Evolutionary conservation across 1,140 invertebrate species (phyloP), one percentile per base, ranked within the genome.

Genomic region (Habropoda laboriosa): DNA sequence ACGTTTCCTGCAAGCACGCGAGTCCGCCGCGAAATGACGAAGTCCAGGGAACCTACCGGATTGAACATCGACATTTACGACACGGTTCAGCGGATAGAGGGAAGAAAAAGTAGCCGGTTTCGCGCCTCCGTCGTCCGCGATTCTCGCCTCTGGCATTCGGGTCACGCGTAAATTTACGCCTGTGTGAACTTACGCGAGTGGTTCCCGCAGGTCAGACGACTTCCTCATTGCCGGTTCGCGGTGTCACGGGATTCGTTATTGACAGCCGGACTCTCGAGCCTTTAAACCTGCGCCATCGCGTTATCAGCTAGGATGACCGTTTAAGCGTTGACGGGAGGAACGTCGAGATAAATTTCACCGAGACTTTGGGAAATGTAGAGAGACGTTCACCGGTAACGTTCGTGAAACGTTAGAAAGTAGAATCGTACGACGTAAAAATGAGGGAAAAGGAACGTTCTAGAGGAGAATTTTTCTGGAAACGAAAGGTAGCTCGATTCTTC

Each of bases 211-310:
- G 35, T 57, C 73, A 47, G 63, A 51, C 66, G 74, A 85, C 47
- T 86, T 85, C 84, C 78, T 81, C 51, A 85, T 85, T 79, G 79
- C 63, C 53, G 30, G 71, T 47, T 61, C 70, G 74, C 58, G 73
- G 58, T 73, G 64, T 72, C 72, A 32, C 78, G 60, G 30, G 51
- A 79, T 73, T 79, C 70, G 57, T 79, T 73, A 45, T 64, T 53
- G 77, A 64, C 68, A 42, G 40, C 16, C 47, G 47, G n/a, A n/a
- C n/a, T 7, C 47, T 30, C 47, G 77, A 16, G 47, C 16, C 45
- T 53, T 47, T 16, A 77, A 53, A 42, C 42, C 21, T 16, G 24
- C 24, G 51, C 47, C 27, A 21, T n/a, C 55, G 12, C 40, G 53
- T 57, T 57, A 76, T 68, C 63, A n/a, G 13, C 27, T 21, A 2